Evolutionary conservation across 1,140 invertebrate genomes (phyloP).

Genomic region (Orius insidiosus): DNA sequence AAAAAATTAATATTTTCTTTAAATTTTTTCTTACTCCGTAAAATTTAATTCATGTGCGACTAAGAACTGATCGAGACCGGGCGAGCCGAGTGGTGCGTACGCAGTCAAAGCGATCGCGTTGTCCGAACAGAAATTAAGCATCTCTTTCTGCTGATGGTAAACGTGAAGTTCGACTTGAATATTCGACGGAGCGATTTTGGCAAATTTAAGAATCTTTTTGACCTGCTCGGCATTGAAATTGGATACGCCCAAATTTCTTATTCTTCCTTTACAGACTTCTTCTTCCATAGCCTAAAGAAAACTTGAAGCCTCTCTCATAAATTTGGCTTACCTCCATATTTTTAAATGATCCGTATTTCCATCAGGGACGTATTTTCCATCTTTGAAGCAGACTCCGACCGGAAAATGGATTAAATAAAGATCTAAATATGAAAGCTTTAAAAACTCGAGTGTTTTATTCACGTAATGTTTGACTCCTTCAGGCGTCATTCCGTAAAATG

Average conservation of each 20-base stretch:
- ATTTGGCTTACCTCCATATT: slow-evolving; percentile 4
- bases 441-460: slow-evolving; percentile 36
- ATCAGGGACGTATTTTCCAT: slow-evolving; percentile 22
- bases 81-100: slow-evolving; percentile 66
- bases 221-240: slow-evolving; percentile 26
- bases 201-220: slow-evolving; percentile 19
- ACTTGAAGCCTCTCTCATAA: neutral
- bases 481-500: neutral
- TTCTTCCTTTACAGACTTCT: slow-evolving; percentile 20
- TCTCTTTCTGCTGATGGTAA: slow-evolving; percentile 58
- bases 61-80: slow-evolving; percentile 17
- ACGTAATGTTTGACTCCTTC: slow-evolving; percentile 27
- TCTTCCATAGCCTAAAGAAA: slow-evolving; percentile 23
- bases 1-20: no score
- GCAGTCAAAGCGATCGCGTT: slow-evolving; percentile 59
- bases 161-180: slow-evolving; percentile 60
- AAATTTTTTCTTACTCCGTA: no score
- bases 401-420: slow-evolving; percentile 63
- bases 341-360: neutral
- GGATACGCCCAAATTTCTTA: slow-evolving; percentile 25
- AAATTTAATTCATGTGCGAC: slow-evolving; percentile 1
- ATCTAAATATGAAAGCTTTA: slow-evolving; percentile 54
- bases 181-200: slow-evolving; percentile 21
- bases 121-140: slow-evolving; percentile 53
- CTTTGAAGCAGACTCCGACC: slow-evolving; percentile 25